Percentiles rank a stretch among this genome's conserved stretches.
phyloP scores from a whole-genome alignment of 2,113 vertebrate genomes.

The Panthera uncia region DNA sequence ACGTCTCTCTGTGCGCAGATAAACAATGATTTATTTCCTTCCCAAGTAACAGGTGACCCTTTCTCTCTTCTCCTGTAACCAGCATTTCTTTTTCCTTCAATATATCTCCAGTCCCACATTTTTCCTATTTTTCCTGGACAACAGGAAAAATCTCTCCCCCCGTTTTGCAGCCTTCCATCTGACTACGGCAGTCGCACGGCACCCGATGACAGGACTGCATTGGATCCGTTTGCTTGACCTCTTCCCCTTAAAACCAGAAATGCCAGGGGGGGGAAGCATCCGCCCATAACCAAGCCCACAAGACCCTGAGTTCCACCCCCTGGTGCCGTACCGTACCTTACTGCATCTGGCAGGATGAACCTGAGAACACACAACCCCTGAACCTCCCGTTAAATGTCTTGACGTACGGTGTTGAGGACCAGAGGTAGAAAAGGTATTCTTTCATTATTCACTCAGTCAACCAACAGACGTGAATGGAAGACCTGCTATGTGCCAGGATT shows the following conservation, averaged over 20 bases:
- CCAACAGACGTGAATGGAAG: neutral
- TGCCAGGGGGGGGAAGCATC: neutral
- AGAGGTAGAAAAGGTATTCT: neutral
- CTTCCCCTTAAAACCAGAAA: neutral
- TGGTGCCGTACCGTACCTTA: neutral
- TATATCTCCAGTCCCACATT: neutral
- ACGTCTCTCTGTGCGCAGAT: neutral
- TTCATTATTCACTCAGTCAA: neutral
- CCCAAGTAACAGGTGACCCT: neutral
- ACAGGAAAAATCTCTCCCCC: neutral
- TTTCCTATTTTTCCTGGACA: neutral
- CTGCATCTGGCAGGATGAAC: neutral
- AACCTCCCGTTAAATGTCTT: neutral
- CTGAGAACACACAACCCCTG: neutral
- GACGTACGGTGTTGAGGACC: neutral
- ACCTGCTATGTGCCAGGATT: neutral
- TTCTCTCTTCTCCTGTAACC: neutral
- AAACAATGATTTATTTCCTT: neutral
- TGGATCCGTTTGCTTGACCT: neutral
- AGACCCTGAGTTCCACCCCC: neutral
- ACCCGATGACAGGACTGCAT: accelerated
- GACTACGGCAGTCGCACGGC: neutral
- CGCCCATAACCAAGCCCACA: neutral
- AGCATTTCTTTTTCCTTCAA: neutral
- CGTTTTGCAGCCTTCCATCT: neutral